Percentiles rank a stretch among this genome's conserved stretches.
These are phyloP conservation scores for Boleophthalmus pectinirostris DNA, from an alignment of 2,113 vertebrate species.

Conservation along the genomic window DNA sequence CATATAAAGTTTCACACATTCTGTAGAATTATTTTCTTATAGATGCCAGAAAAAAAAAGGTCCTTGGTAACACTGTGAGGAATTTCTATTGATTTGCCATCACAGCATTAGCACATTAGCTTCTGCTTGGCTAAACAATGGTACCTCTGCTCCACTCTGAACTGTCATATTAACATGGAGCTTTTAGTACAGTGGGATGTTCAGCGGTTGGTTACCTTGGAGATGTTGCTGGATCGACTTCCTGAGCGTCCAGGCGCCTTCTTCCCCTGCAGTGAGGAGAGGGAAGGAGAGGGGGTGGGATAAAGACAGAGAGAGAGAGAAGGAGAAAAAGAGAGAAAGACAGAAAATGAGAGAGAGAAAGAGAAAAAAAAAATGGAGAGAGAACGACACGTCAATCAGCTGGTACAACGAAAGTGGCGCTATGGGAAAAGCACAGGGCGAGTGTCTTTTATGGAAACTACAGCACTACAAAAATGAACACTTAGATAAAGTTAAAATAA, in stretches of 20 bases:
- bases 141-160: constrained; percentile 3
- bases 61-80: background rate
- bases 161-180: constrained; percentile 14
- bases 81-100: background rate
- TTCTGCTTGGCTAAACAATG: constrained; percentile 12
- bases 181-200: background rate
- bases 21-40: background rate
- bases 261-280: constrained; percentile 81
- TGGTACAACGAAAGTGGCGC: too few species aligned
- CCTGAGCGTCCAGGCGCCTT: constrained; percentile 87
- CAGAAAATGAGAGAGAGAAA: too few species aligned
- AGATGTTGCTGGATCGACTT: constrained; percentile 93
- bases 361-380: background rate
- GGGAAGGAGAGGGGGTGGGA: background rate
- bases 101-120: constrained; percentile 5
- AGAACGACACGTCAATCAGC: background rate
- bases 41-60: background rate
- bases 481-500: too few species aligned
- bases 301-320: too few species aligned
- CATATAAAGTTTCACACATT: too few species aligned
- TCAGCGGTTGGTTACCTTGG: constrained; percentile 81
- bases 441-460: too few species aligned
- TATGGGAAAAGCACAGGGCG: too few species aligned
- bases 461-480: too few species aligned
- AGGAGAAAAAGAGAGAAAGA: too few species aligned